Conservation (phyloP, 1,140 invertebrate genomes). For the Neoseiulus cucumeris region DNA sequence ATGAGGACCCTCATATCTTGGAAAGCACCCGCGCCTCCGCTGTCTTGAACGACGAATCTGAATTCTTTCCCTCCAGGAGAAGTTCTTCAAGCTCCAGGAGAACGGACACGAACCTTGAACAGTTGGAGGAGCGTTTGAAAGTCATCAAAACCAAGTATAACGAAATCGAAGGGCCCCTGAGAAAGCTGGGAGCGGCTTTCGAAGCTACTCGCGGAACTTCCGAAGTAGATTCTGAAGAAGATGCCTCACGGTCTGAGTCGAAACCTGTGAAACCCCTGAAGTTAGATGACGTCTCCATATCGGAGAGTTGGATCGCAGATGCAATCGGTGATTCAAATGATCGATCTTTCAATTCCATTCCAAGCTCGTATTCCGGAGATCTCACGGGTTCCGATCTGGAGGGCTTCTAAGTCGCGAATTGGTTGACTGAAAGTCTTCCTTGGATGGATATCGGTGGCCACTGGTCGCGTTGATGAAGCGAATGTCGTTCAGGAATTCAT, state of each 20-base stretch:
- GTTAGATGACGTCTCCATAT: neutral
- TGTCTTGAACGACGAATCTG: too few species aligned
- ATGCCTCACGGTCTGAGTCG: too few species aligned
- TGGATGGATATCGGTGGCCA: too few species aligned
- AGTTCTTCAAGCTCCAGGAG: neutral
- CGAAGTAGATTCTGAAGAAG: too few species aligned
- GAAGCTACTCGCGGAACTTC: too few species aligned
- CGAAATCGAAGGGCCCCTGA: neutral
- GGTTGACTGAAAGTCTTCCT: too few species aligned
- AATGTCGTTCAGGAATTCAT: too few species aligned
- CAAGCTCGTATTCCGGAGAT: neutral
- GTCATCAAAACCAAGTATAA: neutral
- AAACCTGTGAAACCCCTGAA: too few species aligned
- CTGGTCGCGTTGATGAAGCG: too few species aligned
- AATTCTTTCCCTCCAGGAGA: too few species aligned
- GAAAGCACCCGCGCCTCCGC: neutral
- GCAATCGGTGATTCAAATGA: neutral
- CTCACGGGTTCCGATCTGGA: conserved; percentile 1
- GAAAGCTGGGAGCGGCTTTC: neutral
- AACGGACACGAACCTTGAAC: neutral
- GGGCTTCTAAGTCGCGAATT: neutral
- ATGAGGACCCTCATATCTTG: neutral
- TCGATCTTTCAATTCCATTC: neutral
- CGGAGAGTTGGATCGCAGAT: neutral
- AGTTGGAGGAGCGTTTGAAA: neutral